Conservation (phyloP, 1,140 invertebrate genomes). For the Adoxophyes honmai region DNA sequence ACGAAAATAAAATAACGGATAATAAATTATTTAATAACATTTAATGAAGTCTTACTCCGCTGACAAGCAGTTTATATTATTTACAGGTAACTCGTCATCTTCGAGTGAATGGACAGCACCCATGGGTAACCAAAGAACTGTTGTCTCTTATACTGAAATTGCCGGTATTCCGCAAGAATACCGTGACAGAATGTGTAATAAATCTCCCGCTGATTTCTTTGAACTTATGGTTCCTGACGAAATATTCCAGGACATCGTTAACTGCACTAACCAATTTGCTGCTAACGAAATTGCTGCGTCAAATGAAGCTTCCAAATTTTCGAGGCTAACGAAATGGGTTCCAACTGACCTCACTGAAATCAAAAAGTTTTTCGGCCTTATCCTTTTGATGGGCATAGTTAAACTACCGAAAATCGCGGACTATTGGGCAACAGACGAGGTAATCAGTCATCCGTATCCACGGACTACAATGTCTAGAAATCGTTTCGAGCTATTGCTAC, state of each 20-base stretch:
- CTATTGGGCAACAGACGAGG: conserved; percentile 29
- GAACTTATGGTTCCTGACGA: conserved; percentile 43
- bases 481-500: conserved; percentile 31
- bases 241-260: conserved; percentile 25
- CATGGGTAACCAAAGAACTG: conserved; percentile 24
- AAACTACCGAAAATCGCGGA: conserved; percentile 31
- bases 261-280: conserved; percentile 27
- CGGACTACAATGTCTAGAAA: conserved; percentile 28
- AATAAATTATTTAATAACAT: too few species aligned
- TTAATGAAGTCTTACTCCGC: too few species aligned
- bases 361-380: conserved; percentile 31
- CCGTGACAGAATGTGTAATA: conserved; percentile 2
- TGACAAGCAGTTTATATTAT: too few species aligned
- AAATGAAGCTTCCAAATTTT: too few species aligned
- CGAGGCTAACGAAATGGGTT: conserved; percentile 15
- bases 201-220: conserved; percentile 29
- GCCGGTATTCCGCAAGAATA: conserved; percentile 3
- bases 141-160: conserved; percentile 28
- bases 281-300: conserved; percentile 10
- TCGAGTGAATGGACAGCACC: conserved; percentile 17
- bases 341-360: conserved; percentile 28
- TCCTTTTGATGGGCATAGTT: conserved; percentile 34
- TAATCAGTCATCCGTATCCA: conserved; percentile 29
- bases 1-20: too few species aligned
- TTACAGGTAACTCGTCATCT: too few species aligned